phyloP scores from a whole-genome alignment of 1,140 invertebrate genomes.

The Sinella curviseta region DNA sequence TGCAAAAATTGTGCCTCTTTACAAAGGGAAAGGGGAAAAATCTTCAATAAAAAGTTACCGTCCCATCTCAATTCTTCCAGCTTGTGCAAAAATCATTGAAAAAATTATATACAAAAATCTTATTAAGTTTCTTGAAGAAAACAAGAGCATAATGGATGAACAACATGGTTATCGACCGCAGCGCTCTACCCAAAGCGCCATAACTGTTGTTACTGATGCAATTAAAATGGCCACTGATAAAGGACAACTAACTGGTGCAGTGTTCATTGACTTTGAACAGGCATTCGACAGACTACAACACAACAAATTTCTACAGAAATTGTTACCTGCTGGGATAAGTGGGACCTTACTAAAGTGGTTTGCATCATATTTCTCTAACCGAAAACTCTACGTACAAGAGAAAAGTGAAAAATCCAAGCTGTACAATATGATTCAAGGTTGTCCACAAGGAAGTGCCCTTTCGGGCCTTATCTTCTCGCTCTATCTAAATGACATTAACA shows the following conservation, averaged over 20 bases:
- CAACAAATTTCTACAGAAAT: neutral
- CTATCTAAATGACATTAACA: neutral
- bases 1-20: neutral
- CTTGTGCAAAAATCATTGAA: neutral
- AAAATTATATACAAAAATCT: neutral
- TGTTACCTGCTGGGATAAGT: too few relatives aligned
- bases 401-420: neutral
- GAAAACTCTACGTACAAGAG: neutral
- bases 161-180: slow-evolving; percentile 1
- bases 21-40: slow-evolving; percentile 3
- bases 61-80: neutral
- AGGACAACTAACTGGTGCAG: neutral
- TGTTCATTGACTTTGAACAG: neutral
- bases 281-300: neutral
- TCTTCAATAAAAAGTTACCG: neutral
- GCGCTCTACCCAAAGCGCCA: slow-evolving; percentile 11
- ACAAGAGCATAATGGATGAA: neutral
- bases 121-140: neutral
- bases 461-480: neutral
- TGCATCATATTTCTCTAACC: neutral
- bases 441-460: neutral
- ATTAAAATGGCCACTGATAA: slow-evolving; percentile 3
- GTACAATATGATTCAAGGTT: neutral
- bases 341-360: neutral
- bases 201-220: slow-evolving; percentile 1